Conservation (phyloP, 2,797 vertebrate species). For the Prunella strophiata region DNA sequence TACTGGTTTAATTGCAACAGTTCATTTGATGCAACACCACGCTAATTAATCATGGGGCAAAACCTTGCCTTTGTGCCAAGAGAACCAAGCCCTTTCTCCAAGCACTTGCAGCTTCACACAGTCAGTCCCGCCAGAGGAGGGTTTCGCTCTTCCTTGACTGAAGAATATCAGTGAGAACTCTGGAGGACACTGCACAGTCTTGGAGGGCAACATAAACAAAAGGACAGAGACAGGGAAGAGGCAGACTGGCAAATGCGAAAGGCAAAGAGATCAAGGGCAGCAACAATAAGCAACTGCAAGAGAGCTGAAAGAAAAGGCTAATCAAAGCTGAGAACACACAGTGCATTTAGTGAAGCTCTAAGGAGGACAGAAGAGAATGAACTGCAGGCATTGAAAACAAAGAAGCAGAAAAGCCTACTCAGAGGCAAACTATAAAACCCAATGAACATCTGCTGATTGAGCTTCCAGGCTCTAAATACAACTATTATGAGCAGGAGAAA, state of each 20-base stretch:
- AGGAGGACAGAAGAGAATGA: neutral
- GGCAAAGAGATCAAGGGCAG: neutral
- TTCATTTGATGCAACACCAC: neutral
- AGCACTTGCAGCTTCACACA: neutral
- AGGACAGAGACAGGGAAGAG: neutral
- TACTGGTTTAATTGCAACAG: neutral
- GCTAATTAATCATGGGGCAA: neutral
- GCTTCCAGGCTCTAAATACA: neutral
- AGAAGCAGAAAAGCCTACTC: neutral
- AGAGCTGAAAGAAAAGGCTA: neutral
- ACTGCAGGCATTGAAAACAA: neutral
- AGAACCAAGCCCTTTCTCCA: neutral
- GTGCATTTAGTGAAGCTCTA: neutral
- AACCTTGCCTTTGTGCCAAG: neutral
- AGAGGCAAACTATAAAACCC: neutral
- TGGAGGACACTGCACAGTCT: fast-evolving
- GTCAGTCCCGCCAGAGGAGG: neutral
- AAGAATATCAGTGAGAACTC: neutral
- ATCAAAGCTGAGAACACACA: neutral
- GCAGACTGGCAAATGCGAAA: neutral
- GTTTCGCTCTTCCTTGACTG: neutral
- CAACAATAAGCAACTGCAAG: neutral
- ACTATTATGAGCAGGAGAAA: neutral
- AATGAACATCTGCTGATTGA: neutral
- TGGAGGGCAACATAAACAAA: neutral